phyloP scores from a whole-genome alignment of 2,797 vertebrate genomes.

The Poliocrania exsul region DNA sequence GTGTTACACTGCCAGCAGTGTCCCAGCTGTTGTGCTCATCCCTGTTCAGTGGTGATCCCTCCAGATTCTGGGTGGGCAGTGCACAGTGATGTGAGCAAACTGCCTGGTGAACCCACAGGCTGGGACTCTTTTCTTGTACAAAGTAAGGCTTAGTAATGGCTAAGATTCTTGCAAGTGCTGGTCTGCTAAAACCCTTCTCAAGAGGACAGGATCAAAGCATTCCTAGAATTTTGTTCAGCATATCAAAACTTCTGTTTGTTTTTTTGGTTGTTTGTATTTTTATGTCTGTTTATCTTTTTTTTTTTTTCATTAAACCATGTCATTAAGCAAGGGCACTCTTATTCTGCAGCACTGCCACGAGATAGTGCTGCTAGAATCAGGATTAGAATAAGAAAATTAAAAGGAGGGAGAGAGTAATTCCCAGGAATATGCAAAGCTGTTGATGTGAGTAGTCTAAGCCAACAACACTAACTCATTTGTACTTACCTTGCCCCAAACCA shows the following conservation, averaged over 20 bases:
- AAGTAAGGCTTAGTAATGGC: background rate
- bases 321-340: background rate
- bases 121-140: background rate
- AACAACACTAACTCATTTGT: background rate
- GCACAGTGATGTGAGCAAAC: background rate
- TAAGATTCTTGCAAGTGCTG: background rate
- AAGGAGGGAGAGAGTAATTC: background rate
- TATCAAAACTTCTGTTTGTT: background rate
- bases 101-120: background rate
- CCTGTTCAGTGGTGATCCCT: background rate
- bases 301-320: background rate
- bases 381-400: background rate
- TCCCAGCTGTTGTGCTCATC: background rate
- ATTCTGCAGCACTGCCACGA: background rate
- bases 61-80: background rate
- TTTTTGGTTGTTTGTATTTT: no score
- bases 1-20: background rate
- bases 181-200: background rate
- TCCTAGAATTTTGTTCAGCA: background rate
- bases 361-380: background rate
- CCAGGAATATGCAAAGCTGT: background rate
- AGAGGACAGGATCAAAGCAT: background rate
- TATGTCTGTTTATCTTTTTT: no score
- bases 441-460: background rate
- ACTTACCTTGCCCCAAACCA: background rate